A percentile compares a stretch with the other conserved stretches of the same genome.
Evolutionary conservation across 1,140 invertebrate genomes (phyloP).

Genomic region (Aporrectodea caliginosa): DNA sequence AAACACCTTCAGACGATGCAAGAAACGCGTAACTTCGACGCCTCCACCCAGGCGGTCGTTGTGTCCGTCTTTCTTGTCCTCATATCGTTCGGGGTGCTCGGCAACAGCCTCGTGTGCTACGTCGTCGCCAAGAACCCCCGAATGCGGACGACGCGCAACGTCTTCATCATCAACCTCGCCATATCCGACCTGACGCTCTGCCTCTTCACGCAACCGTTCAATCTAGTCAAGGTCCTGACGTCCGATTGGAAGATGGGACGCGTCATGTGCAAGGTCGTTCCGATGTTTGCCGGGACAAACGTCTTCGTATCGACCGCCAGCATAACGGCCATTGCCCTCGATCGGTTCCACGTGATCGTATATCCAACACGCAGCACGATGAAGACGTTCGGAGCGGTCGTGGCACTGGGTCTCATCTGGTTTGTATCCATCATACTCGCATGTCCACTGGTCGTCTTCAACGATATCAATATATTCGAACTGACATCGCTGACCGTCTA

Average conservation of each 20-base stretch:
- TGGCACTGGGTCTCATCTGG: constrained; percentile 71
- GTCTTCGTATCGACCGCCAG: constrained; percentile 85
- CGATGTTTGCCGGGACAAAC: constrained; percentile 75
- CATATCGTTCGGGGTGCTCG: constrained; percentile 71
- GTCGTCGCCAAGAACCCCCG: constrained; percentile 72
- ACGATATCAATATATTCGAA: constrained; percentile 45
- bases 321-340: constrained; percentile 82
- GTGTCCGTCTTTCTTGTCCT: constrained; percentile 69
- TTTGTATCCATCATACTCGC: constrained; percentile 70
- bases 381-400: constrained; percentile 67
- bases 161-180: constrained; percentile 83
- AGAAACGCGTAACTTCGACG: background rate
- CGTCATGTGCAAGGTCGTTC: constrained; percentile 72
- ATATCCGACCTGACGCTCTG: constrained; percentile 79
- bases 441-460: constrained; percentile 73
- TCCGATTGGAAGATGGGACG: constrained; percentile 54
- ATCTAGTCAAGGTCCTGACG: constrained; percentile 64
- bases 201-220: constrained; percentile 78
- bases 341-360: constrained; percentile 74
- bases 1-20: background rate
- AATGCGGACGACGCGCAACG: constrained; percentile 80
- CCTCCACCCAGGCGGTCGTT: constrained; percentile 53
- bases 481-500: constrained; percentile 48
- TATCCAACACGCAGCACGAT: constrained; percentile 71
- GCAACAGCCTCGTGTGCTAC: constrained; percentile 76